Base-by-base conservation (phyloP, 2,888 invertebrate species). In the Teleiodes luculella region DNA sequence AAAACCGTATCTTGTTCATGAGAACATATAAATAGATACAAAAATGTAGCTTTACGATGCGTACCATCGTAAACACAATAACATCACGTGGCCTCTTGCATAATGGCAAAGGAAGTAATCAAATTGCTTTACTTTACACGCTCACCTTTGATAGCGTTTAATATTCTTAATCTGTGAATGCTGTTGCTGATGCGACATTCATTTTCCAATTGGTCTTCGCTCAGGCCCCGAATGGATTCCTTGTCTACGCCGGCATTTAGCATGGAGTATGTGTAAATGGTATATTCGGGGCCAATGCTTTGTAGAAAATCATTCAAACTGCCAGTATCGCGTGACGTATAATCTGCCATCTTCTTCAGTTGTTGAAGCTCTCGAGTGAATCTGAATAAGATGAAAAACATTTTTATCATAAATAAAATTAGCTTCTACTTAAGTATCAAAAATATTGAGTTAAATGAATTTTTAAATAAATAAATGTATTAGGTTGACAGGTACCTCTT, bases 261-360 rank as follows among this genome's bases (percentile, higher is more conserved):
- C 96, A 99, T 96, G 51, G 95, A 94, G 84, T 99, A 99, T 0
- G 99, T 98, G 84, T 99, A 99, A 64, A 96, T 97, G 52, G 96
- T 95, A 79, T 97, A 97, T 78, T 98, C 98, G 2, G 94, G 92
- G 1, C 96, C 97, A 56, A 98, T 93, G 41, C 91, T 91, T 73
- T 94, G 94, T 39, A 99, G 89, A 77, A 97, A 96, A 57, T 93
- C 93, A 74, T 97, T 96, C 62, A 99, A 92, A 77, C 96, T 96
- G n/a, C 96, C 95, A 5, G 95, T 93, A 79, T 99, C 98, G 70
- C 96, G 93, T 52, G 98, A 98, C 60, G 97, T 97, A 80, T 98
- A 99, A 79, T 98, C 98, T 11, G 98, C 97, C 94, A 97, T 96
- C 79, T 96, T 95, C 83, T 98, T 98, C 61, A 99, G 89, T 78